A percentile compares a stretch with the other conserved stretches of the same genome.
Evolutionary conservation across 2,797 vertebrate species (phyloP).

Genomic region (Parauchenoglanis punctatus): DNA sequence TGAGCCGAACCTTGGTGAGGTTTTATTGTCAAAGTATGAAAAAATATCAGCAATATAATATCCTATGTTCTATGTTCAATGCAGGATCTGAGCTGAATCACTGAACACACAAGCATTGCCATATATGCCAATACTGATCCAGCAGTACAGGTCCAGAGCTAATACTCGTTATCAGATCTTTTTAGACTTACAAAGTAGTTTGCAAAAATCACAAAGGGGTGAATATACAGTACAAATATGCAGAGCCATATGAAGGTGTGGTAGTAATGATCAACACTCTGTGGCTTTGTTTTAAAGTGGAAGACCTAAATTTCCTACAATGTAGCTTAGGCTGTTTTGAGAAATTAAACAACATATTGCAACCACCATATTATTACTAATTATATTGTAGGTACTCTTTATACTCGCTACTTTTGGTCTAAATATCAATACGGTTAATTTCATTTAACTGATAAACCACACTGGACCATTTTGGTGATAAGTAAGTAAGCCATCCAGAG

Average conservation of each 20-base stretch:
- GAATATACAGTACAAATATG: background rate
- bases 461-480: background rate
- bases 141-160: background rate
- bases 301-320: background rate
- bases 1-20: background rate
- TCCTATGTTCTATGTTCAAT: background rate
- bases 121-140: background rate
- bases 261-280: background rate
- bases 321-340: background rate
- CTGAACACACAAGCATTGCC: background rate
- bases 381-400: background rate
- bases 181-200: background rate
- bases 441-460: background rate
- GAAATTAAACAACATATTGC: background rate
- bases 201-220: background rate
- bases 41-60: background rate
- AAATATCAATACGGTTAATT: background rate
- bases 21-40: background rate
- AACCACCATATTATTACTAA: background rate
- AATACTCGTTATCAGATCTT: background rate
- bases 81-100: background rate
- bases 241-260: background rate
- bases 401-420: background rate
- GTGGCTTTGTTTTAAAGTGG: background rate
- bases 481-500: background rate